Evolutionary conservation across 2,888 invertebrate genomes (phyloP).

Genomic region (Mantis religiosa): DNA sequence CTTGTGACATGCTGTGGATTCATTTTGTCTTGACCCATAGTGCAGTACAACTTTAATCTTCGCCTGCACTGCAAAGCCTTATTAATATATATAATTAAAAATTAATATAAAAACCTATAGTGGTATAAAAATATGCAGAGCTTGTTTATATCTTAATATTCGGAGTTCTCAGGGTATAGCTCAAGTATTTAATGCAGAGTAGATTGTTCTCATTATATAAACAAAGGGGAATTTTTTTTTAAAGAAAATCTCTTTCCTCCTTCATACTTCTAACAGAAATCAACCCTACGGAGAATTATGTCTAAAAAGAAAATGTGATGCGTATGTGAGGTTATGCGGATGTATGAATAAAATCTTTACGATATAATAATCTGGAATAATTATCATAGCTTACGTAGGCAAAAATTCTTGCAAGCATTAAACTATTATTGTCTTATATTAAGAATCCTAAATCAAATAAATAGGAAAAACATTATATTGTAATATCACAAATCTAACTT

Average conservation of each 20-base stretch:
- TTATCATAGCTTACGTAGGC: not conserved
- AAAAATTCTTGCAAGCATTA: not conserved
- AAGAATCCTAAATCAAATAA: not conserved
- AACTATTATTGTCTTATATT: not conserved
- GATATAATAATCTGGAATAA: not conserved
- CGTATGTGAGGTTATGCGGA: not conserved
- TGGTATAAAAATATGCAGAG: conserved; percentile 14
- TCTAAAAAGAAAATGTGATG: conserved; percentile 10
- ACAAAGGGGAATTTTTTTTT: not conserved
- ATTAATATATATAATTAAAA: not conserved
- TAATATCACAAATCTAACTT: not conserved
- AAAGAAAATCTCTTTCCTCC: not conserved
- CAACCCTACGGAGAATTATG: not conserved
- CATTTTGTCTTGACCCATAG: not conserved
- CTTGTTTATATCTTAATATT: conserved; percentile 20
- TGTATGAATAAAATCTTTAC: not conserved
- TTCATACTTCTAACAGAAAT: conserved; percentile 4
- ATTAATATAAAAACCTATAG: conserved; percentile 7
- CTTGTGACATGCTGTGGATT: not conserved
- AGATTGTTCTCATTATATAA: conserved; percentile 2
- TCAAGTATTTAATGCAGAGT: conserved; percentile 17
- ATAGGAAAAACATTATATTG: not conserved
- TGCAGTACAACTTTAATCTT: conserved; percentile 9
- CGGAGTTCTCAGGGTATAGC: conserved; percentile 26
- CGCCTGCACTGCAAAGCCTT: conserved; percentile 19